Conservation (phyloP, 2,113 vertebrate species). For the Cinclus mexicanus region DNA sequence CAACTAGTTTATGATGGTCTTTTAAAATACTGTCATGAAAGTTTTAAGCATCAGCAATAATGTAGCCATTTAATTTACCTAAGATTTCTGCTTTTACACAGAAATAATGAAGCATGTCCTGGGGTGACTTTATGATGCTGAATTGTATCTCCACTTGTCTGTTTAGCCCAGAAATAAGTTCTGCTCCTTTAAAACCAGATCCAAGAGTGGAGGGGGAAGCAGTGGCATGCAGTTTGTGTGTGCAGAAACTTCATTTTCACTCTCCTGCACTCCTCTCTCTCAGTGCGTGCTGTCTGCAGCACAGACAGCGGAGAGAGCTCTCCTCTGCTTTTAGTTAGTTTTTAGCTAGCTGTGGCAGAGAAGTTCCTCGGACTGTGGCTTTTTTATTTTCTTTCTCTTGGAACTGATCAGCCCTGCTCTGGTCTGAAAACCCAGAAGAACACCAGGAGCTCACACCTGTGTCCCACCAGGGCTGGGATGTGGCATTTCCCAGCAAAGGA, state of each 20-base stretch:
- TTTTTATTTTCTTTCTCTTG: not conserved
- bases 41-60: not conserved
- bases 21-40: not conserved
- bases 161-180: not conserved
- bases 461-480: fast-evolving
- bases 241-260: not conserved
- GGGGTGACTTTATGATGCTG: not conserved
- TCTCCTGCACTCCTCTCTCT: too few relatives aligned
- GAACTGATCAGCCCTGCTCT: not conserved
- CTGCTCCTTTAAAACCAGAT: not conserved
- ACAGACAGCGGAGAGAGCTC: not conserved
- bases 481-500: not conserved
- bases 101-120: not conserved
- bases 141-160: not conserved
- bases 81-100: not conserved
- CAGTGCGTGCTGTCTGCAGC: not conserved
- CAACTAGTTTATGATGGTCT: not conserved
- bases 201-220: fast-evolving
- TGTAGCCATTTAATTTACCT: not conserved
- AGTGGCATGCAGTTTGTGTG: fast-evolving
- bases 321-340: not conserved
- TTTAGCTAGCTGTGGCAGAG: not conserved
- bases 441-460: not conserved
- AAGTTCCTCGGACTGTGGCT: not conserved
- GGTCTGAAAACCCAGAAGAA: not conserved